Conservation (phyloP, 2,797 vertebrate species). For the Sciurus vulgaris region DNA sequence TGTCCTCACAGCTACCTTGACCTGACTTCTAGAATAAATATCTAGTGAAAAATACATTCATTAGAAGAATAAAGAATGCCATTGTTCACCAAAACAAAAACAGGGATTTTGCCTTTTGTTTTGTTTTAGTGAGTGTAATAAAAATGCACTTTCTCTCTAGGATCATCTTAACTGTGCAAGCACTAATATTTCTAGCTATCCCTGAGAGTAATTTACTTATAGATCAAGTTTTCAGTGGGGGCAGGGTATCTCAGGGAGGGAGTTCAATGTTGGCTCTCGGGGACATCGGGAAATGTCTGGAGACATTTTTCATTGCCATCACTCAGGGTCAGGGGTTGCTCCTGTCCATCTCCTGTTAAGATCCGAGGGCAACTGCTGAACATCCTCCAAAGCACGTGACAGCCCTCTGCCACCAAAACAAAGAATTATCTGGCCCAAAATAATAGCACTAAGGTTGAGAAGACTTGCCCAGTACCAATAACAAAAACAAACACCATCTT, state of each 20-base stretch:
- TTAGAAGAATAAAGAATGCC: background rate
- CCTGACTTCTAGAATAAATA: background rate
- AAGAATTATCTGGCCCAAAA: background rate
- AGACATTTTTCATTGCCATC: background rate
- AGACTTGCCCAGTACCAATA: background rate
- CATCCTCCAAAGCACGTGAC: rapidly evolving
- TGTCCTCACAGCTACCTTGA: background rate
- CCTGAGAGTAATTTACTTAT: background rate
- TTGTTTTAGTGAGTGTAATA: background rate
- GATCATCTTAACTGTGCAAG: background rate
- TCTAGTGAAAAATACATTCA: background rate
- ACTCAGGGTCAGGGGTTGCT: background rate
- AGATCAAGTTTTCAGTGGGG: background rate
- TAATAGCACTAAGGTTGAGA: background rate
- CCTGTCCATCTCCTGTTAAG: background rate
- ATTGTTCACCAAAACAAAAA: background rate
- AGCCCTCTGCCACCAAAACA: background rate
- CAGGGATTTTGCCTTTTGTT: background rate
- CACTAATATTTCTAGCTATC: background rate
- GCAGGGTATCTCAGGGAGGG: too few relatives aligned
- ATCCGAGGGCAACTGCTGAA: background rate
- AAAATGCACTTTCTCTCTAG: background rate
- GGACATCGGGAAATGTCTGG: background rate
- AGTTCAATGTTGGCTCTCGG: background rate
- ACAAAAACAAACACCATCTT: background rate